Percentiles rank a stretch among this genome's conserved stretches.
These are phyloP conservation scores for Oligia strigilis DNA, from an alignment of 2,888 invertebrate species.

Conservation along the genomic window DNA sequence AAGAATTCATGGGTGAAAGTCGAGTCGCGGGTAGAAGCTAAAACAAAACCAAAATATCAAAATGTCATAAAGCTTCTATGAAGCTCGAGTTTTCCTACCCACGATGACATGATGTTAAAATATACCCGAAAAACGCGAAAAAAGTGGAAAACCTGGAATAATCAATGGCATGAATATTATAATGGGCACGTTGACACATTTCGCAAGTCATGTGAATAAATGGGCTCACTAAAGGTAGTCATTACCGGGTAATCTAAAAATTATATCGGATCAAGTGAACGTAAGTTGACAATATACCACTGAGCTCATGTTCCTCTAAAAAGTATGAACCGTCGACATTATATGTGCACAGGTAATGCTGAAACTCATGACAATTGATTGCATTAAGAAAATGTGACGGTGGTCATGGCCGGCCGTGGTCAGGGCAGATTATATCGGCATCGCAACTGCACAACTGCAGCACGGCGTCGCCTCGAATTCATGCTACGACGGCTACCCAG, in stretches of 20 bases:
- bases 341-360: background rate
- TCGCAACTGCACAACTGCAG: no score
- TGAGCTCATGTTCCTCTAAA: background rate
- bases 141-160: constrained; percentile 46
- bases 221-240: constrained; percentile 59
- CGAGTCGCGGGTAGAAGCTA: no score
- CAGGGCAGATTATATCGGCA: no score
- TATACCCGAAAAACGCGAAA: constrained; percentile 21
- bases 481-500: no score
- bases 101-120: constrained; percentile 24
- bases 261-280: constrained; percentile 51
- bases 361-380: background rate
- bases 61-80: background rate
- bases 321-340: background rate
- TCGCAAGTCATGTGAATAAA: constrained; percentile 67
- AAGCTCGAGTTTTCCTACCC: background rate
- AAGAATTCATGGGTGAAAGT: no score
- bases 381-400: background rate
- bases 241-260: constrained; percentile 61
- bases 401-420: no score
- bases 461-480: no score
- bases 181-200: constrained; percentile 58
- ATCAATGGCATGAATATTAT: constrained; percentile 63
- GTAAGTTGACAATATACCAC: constrained; percentile 17
- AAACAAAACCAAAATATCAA: background rate